phyloP scores from a whole-genome alignment of 2,113 vertebrate species.

The Trematocara stigmaticum region DNA sequence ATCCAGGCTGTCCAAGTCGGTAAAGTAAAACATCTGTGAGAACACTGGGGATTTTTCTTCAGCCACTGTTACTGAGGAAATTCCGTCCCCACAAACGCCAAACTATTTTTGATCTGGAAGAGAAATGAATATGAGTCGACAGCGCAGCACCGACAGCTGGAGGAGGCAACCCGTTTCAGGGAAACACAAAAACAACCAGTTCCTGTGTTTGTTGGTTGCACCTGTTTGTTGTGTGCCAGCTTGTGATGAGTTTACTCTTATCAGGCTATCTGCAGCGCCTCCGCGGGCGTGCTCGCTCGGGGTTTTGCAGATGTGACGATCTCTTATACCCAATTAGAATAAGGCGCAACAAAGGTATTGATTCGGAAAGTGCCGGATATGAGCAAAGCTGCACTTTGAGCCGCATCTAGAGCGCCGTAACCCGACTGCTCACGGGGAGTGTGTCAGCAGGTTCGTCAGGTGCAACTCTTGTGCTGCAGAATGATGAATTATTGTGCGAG shows the following conservation, averaged over 20 bases:
- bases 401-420: constrained; percentile 33
- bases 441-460: constrained; percentile 7
- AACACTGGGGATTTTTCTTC: not conserved
- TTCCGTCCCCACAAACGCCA: not conserved
- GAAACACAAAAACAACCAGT: constrained; percentile 22
- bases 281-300: constrained; percentile 19
- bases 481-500: not conserved
- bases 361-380: constrained; percentile 8
- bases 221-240: constrained; percentile 49
- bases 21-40: not conserved
- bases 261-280: constrained; percentile 52
- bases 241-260: constrained; percentile 41
- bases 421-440: not conserved
- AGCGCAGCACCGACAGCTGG: not conserved
- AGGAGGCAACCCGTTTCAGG: not conserved
- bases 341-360: not conserved
- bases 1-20: accelerated
- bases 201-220: constrained; percentile 56
- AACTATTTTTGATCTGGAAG: not conserved
- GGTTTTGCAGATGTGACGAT: constrained; percentile 6
- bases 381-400: constrained; percentile 31
- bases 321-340: constrained; percentile 8
- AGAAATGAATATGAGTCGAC: not conserved
- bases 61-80: not conserved
- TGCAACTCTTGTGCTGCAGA: not conserved